Evolutionary conservation across 2,888 invertebrate genomes (phyloP).

Genomic region (Drosophila engyochracea): DNA sequence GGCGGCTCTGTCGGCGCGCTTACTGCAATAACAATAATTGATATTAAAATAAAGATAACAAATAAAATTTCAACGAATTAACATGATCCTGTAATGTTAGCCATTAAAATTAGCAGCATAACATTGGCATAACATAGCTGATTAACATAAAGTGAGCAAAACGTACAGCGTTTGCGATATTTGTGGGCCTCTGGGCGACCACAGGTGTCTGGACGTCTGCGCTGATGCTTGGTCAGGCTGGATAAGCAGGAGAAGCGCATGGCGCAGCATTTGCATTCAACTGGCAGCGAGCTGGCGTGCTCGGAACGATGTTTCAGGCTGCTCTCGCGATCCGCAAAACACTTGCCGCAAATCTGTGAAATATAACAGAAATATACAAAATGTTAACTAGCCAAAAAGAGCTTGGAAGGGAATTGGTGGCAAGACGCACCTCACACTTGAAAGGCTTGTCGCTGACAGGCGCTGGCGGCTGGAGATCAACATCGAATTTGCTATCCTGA

Average conservation of each 20-base stretch:
- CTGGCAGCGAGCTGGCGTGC: slow-evolving; percentile 84
- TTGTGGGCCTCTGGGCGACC: slow-evolving; percentile 78
- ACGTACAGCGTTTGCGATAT: slow-evolving; percentile 36
- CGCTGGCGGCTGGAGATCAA: slow-evolving; percentile 76
- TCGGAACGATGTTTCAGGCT: slow-evolving; percentile 86
- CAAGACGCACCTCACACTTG: slow-evolving; percentile 80
- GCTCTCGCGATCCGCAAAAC: slow-evolving; percentile 86
- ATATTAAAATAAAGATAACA: not conserved
- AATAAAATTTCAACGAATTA: not conserved
- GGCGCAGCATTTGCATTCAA: slow-evolving; percentile 85
- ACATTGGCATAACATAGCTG: not conserved
- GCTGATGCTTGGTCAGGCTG: slow-evolving; percentile 86
- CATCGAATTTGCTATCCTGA: slow-evolving; percentile 82
- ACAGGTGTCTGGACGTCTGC: slow-evolving; percentile 85
- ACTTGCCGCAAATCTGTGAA: slow-evolving; percentile 83
- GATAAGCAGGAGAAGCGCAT: slow-evolving; percentile 86
- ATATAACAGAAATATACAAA: not conserved
- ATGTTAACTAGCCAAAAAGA: not conserved
- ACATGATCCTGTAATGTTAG: not conserved
- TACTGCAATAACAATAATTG: slow-evolving; percentile 24
- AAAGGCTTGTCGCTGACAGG: slow-evolving; percentile 76
- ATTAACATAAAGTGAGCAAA: not conserved
- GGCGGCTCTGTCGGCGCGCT: slow-evolving; percentile 10
- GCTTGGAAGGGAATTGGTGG: not conserved
- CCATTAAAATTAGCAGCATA: not conserved